Percentiles rank a stretch among this genome's conserved stretches.
Evolutionary conservation across 2,797 vertebrate genomes (phyloP).

Genomic region (Hemitrygon akajei): DNA sequence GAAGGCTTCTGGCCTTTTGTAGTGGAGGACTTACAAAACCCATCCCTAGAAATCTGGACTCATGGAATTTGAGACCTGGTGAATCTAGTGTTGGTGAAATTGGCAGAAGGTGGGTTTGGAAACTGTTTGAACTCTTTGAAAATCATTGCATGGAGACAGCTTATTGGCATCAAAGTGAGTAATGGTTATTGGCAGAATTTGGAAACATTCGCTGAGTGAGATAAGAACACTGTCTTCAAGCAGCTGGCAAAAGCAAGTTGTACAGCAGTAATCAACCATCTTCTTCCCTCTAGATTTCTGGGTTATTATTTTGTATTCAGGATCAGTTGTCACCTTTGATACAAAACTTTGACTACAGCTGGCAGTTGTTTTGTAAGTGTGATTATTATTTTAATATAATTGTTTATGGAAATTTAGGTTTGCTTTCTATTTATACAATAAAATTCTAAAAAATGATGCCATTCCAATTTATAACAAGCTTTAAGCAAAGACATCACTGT

Average conservation of each 20-base stretch:
- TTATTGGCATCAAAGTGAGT: neutral
- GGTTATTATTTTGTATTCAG: neutral
- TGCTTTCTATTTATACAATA: too few relatives aligned
- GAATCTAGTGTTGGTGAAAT: neutral
- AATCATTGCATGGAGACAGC: neutral
- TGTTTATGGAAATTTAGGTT: neutral
- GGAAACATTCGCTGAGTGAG: neutral
- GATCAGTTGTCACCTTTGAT: neutral
- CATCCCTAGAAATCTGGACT: neutral
- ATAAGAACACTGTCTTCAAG: neutral
- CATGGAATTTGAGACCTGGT: neutral
- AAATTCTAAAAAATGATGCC: neutral
- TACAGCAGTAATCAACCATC: neutral
- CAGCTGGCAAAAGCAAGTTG: neutral
- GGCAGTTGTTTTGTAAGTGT: neutral
- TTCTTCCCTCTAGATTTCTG: neutral
- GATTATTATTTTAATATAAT: neutral
- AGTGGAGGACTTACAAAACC: neutral
- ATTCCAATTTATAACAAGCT: neutral
- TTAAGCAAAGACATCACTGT: neutral
- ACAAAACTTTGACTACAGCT: neutral
- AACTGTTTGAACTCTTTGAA: neutral
- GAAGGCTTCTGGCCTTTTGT: neutral
- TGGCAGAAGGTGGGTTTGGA: neutral
- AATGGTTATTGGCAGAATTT: neutral